These are phyloP conservation scores for Eleginops maclovinus DNA, from an alignment of 2,113 vertebrate genomes.

Conservation along the genomic window DNA sequence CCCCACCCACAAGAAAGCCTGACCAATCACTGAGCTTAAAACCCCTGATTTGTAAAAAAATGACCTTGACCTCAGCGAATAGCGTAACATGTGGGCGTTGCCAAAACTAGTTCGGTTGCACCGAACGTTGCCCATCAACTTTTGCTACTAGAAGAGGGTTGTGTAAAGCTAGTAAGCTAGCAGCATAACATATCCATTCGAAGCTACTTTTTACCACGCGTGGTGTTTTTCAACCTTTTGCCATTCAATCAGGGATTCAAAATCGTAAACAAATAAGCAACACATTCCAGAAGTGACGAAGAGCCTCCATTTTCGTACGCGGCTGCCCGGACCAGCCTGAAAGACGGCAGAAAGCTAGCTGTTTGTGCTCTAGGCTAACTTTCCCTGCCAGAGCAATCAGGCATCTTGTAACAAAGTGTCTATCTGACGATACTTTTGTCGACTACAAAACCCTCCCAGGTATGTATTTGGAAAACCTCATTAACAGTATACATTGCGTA, in stretches of 20 bases:
- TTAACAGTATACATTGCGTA: fast-evolving
- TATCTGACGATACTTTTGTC: constrained; percentile 69
- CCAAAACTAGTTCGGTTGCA: constrained; percentile 65
- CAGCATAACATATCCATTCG: not conserved
- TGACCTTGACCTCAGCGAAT: constrained; percentile 66
- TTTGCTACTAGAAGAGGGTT: constrained; percentile 65
- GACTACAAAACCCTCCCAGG: constrained; percentile 79
- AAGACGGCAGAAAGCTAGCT: constrained; percentile 63
- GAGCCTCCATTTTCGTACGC: constrained; percentile 68
- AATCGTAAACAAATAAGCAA: not conserved
- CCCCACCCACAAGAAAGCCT: not conserved
- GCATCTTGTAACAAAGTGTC: constrained; percentile 41
- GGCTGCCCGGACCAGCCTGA: constrained; percentile 23
- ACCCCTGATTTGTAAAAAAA: constrained; percentile 29
- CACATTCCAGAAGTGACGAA: constrained; percentile 55
- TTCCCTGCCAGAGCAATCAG: constrained; percentile 45
- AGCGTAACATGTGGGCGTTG: constrained; percentile 51
- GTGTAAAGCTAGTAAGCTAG: constrained; percentile 51
- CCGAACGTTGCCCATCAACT: constrained; percentile 73
- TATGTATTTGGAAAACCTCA: not conserved
- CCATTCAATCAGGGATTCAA: not conserved
- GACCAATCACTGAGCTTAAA: constrained; percentile 50
- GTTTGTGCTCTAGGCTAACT: constrained; percentile 70
- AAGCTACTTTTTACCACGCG: fast-evolving
- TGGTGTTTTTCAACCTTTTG: not conserved